phyloP scores from a whole-genome alignment of 2,888 invertebrate species.

The Falcaria lacertinaria region DNA sequence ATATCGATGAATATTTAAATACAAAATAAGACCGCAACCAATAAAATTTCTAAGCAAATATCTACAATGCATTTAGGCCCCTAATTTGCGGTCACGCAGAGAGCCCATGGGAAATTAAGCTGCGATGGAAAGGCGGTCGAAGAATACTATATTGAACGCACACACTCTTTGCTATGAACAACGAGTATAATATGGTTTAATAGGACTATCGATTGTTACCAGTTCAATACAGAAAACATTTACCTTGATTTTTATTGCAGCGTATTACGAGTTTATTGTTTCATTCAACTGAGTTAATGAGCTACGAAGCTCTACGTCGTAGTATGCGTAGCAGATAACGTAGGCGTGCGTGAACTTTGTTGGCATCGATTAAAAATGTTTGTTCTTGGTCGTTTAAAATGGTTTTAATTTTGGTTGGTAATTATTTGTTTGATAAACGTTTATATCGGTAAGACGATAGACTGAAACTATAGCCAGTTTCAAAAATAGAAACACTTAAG shows the following conservation, averaged over 20 bases:
- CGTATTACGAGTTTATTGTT: not conserved
- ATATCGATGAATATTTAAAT: conserved; percentile 16
- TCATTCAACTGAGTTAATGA: not conserved
- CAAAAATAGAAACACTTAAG: too few relatives aligned
- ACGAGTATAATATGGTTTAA: conserved; percentile 22
- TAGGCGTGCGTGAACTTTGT: not conserved
- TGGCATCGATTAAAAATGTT: not conserved
- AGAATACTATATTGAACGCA: conserved; percentile 35
- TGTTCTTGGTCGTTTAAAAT: not conserved
- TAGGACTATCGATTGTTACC: conserved; percentile 14
- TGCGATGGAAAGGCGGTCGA: conserved; percentile 39
- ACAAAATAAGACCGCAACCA: conserved; percentile 5
- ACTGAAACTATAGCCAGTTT: too few relatives aligned
- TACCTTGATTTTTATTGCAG: not conserved
- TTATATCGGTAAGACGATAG: too few relatives aligned
- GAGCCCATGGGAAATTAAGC: conserved; percentile 59
- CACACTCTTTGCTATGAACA: conserved; percentile 19
- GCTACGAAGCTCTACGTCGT: not conserved
- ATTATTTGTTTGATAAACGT: too few relatives aligned
- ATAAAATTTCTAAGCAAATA: conserved; percentile 40
- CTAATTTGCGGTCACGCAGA: conserved; percentile 52
- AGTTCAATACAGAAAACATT: not conserved
- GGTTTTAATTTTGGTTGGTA: too few relatives aligned
- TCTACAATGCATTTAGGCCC: conserved; percentile 28
- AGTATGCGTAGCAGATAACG: not conserved